Base-by-base conservation (phyloP, 1,140 invertebrate genomes). In the Drosophila navojoa region DNA sequence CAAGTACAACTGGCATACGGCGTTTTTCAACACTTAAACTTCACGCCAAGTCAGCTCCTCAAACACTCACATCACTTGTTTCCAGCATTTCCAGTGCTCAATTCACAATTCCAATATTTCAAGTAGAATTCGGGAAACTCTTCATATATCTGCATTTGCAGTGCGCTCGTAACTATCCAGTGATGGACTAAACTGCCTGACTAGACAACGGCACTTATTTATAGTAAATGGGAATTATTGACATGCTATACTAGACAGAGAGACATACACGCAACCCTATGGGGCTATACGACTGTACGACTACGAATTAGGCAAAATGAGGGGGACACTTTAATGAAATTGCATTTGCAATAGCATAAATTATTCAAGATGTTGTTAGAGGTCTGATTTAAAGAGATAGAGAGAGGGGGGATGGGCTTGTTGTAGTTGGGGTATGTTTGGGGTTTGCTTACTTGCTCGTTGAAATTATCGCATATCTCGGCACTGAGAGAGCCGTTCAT, bases 391-490 rank as follows among this genome's bases (percentile, higher is more conserved):
- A n/a, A n/a, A n/a, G n/a, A n/a, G n/a, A n/a, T n/a, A n/a, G n/a
- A n/a, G n/a, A n/a, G n/a, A n/a, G 40, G 11, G 40, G 40, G 4
- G 40, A 5, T n/a, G 40, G 11, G 4, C 2, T 15, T 0, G 40
- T 44, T 13, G 40, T 2, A 10, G 10, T 3, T 13, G 42, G 13
- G n/a, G 9, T 4, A 0, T 3, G 60, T 16, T 35, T 49, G n/a
- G 11, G 52, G 13, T 50, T 60, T 60, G 79, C 90, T 92, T 92
- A 92, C 91, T 92, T 92, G 91, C 81, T 92, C 91, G 52, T 92
- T 91, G 40, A 92, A 71, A 91, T 92, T 92, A 59, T 92, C 91
- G 72, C 91, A 92, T 42, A 92, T 90, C 61, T 92, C 91, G 25
- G 91, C 90, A 66, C 86, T 90, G 42, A 92, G 70, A 5, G 78